Percentiles rank a stretch among this genome's conserved stretches.
phyloP scores from a whole-genome alignment of 2,797 vertebrate genomes.

The Peromyscus eremicus region DNA sequence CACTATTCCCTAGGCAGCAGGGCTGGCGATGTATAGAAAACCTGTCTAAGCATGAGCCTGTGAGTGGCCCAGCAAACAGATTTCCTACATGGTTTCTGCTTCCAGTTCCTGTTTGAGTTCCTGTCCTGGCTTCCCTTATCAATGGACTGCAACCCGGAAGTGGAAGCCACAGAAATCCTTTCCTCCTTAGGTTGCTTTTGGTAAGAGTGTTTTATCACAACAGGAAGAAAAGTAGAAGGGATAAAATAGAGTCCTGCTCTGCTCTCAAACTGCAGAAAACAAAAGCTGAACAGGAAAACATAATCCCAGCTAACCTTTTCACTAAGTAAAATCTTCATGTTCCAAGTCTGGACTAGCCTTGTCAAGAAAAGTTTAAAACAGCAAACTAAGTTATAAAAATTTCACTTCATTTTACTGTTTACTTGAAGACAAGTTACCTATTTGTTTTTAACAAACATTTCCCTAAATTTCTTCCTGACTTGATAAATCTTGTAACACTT shows the following conservation, averaged over 20 bases:
- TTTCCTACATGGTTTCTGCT: background rate
- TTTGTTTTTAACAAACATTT: conserved; percentile 37
- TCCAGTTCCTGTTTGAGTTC: background rate
- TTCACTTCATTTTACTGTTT: conserved; percentile 6
- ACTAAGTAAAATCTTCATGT: background rate
- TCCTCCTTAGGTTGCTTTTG: background rate
- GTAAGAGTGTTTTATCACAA: background rate
- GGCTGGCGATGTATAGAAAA: background rate
- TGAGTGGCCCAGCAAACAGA: background rate
- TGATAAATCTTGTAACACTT: background rate
- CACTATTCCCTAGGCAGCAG: background rate
- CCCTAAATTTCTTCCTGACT: background rate
- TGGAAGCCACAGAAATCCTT: background rate
- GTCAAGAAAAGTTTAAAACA: conserved; percentile 44
- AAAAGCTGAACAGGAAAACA: conserved; percentile 27
- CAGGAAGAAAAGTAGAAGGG: background rate
- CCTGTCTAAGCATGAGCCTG: background rate
- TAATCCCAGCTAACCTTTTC: background rate
- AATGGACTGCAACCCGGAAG: background rate
- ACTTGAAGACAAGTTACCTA: conserved; percentile 15
- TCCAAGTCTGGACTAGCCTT: background rate
- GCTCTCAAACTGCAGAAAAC: background rate
- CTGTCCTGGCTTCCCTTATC: background rate
- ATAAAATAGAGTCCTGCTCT: background rate
- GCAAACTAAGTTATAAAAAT: conserved; percentile 20